Evolutionary conservation across 1,140 invertebrate species (phyloP), one percentile per base, ranked within the genome.

Genomic region (Gryllus bimaculatus): DNA sequence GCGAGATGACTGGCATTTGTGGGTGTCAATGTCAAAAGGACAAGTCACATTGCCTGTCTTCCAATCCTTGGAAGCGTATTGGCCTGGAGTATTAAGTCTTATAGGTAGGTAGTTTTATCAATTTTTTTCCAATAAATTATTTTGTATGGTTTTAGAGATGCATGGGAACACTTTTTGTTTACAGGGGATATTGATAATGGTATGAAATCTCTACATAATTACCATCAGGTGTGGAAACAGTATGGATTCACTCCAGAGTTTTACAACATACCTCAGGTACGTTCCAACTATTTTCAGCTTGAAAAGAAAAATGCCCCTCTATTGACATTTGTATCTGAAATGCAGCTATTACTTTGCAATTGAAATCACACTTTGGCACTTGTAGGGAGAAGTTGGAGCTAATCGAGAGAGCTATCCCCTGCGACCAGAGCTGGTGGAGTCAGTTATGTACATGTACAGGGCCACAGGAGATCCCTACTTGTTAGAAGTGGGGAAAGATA

Each of bases 231-330:
- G 0, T 97, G 95, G 95, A 93, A 93, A 82, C 95, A 98, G 85
- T 99, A 96, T 87, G 98, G 98, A 0, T 98, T 98, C 84, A 94
- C 95, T 4, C 98, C 98, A 5, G 98, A 99, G 86, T 97, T 99
- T 84, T 99, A 98, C 85, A 98, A 98, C 84, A 95, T 99, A 81
- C 91, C 93, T 7, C 93, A 95, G 81, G 83, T 84, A 75, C 7
- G 54, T 66, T 10, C 18, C 1, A 66, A 66, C 54, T 13, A 13
- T 66, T 66, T 66, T 10, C 18, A 66, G 18, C 10, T 66, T 66
- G 54, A 13, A 3, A 66, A 13, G 10, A 13, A 13, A 18, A 66
- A 13, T 66, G 7, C 7, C 7, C 7, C 54, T 66, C 18, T 10
- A n/a, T 66, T 18, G 18, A 13, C 54, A 66, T 66, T 18, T 66